A percentile compares a stretch with the other conserved stretches of the same genome.
phyloP scores from a whole-genome alignment of 2,888 invertebrate species.

The Drosophila parthenogenetica region DNA sequence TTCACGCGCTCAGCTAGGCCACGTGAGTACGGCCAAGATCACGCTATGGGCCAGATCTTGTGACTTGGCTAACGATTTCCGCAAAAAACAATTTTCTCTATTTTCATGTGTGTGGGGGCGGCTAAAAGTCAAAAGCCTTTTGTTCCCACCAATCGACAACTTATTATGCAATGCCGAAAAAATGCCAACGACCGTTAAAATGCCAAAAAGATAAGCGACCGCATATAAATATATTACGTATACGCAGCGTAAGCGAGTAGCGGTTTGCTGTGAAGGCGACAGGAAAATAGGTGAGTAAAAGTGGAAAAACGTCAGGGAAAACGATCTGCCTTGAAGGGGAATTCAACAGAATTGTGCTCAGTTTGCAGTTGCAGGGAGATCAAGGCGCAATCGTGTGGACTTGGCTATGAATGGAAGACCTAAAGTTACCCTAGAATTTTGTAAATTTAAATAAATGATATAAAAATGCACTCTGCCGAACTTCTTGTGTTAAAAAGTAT shows the following conservation, averaged over 20 bases:
- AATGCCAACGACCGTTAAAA: conserved; percentile 38
- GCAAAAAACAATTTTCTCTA: neutral
- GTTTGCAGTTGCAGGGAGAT: conserved; percentile 8
- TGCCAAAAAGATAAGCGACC: conserved; percentile 37
- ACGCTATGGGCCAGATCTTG: conserved; percentile 39
- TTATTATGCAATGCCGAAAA: conserved; percentile 50
- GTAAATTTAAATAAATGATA: too few species aligned
- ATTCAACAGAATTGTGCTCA: conserved; percentile 11
- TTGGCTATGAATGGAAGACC: neutral
- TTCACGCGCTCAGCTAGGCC: conserved; percentile 21
- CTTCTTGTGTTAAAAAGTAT: neutral
- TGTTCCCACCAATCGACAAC: conserved; percentile 11
- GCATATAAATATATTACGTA: conserved; percentile 55
- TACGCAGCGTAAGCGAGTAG: conserved; percentile 35
- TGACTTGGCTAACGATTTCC: conserved; percentile 40
- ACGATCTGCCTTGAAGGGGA: neutral
- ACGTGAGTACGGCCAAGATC: conserved; percentile 35
- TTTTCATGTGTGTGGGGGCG: conserved; percentile 12
- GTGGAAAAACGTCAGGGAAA: neutral
- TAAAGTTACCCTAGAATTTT: neutral
- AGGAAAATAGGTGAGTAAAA: neutral
- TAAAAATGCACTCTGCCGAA: too few species aligned
- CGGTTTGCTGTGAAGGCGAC: neutral
- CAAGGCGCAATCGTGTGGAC: conserved; percentile 3
- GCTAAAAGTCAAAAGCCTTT: neutral